Evolutionary conservation across 2,113 vertebrate species (phyloP), one percentile per base, ranked within the genome.

Genomic region (Halcyon malimbica): DNA sequence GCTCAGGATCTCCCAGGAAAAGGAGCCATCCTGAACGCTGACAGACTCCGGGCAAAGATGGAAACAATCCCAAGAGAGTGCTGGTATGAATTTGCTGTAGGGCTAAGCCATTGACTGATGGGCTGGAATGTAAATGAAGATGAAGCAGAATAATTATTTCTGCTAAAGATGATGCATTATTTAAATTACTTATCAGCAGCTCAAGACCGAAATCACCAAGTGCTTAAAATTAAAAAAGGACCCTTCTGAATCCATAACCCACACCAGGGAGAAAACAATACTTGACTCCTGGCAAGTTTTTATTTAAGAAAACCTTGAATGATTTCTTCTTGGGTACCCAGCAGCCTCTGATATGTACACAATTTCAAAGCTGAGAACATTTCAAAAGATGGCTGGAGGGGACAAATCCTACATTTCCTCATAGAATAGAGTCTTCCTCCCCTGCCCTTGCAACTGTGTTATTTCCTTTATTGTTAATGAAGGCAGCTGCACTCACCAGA

Each of bases 131-230:
- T 59, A 93, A 93, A 88, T 71, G 51, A 92, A 92, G 77, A 91
- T 71, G 16, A 94, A 96, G 25, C 11, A 89, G 46, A 92, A 90
- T 60, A 88, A 94, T 89, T 90, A 80, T 77, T 93, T 70, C 64
- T 95, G 39, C 60, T 86, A 92, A 92, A 92, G 29, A 75, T 10
- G 18, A 76, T 83, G 29, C 28, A 77, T 87, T 53, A 77, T 87
- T 96, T 91, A 95, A 86, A 90, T 91, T 76, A 67, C 33, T 77
- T 92, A 81, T 57, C 65, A 85, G 28, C 50, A 62, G 62, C 23
- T 83, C 88, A 78, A 91, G 67, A 76, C 2, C 51, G 15, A 92
- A 95, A 85, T 74, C n/a, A 63, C 15, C 46, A 56, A 68, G 25
- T 46, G 31, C 20, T 93, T 81, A 57, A 88, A 92, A 80, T 70